phyloP scores from a whole-genome alignment of 2,888 invertebrate species.

The Philopedon plagiatum region DNA sequence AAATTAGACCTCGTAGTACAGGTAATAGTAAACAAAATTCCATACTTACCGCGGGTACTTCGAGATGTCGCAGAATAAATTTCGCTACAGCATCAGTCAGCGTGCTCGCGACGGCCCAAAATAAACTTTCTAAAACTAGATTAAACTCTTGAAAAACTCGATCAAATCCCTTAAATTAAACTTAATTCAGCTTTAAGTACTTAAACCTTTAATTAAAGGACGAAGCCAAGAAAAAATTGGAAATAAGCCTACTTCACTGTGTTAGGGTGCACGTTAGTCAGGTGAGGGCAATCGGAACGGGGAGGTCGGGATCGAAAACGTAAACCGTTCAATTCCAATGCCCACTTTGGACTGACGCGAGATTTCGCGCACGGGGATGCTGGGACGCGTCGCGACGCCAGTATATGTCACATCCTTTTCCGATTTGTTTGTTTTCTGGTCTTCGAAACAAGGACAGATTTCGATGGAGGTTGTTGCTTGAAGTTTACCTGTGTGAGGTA shows the following conservation, averaged over 20 bases:
- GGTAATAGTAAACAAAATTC: conserved; percentile 23
- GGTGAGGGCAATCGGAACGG: conserved; percentile 61
- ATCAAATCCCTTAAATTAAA: conserved; percentile 16
- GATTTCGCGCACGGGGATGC: conserved; percentile 51
- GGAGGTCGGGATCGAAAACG: conserved; percentile 62
- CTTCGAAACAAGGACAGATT: conserved; percentile 25
- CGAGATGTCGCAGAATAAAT: conserved; percentile 4
- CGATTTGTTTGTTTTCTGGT: conserved; percentile 18
- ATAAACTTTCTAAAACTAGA: conserved; percentile 50
- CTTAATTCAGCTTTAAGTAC: not conserved
- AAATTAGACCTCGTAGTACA: not conserved
- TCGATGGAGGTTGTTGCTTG: conserved; percentile 28
- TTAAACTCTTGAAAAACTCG: conserved; percentile 26
- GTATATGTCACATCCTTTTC: conserved; percentile 36
- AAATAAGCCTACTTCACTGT: conserved; percentile 38
- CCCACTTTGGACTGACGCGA: conserved; percentile 64
- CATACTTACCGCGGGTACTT: conserved; percentile 28
- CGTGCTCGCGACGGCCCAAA: conserved; percentile 36
- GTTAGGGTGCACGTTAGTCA: conserved; percentile 55
- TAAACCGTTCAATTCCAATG: conserved; percentile 64
- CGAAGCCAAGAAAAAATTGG: conserved; percentile 20
- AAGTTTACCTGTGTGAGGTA: conserved; percentile 47
- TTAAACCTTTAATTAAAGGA: conserved; percentile 18
- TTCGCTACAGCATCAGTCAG: conserved; percentile 27
- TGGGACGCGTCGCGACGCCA: conserved; percentile 48